Evolutionary conservation across 2,113 vertebrate species (phyloP), one percentile per base, ranked within the genome.

Genomic region (Sander lucioperca): DNA sequence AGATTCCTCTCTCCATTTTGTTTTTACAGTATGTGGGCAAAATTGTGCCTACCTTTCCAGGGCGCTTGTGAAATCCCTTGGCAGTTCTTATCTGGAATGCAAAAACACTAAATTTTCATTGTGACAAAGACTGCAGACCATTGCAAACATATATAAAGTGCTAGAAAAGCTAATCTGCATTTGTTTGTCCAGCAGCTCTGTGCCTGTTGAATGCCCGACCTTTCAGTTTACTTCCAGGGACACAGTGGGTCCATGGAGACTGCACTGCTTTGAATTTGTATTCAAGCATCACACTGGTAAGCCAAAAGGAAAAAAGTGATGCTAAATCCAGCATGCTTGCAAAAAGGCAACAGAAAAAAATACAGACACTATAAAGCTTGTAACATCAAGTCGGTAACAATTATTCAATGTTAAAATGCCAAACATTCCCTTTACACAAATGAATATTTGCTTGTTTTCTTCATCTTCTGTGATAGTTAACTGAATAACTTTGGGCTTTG

Each of bases 31-130:
- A 1, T 53, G 14, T 14, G 25, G 79, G 86, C 58, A 82, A 69
- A 82, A 62, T 27, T 59, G 63, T 59, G 85, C 79, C 76, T 95
- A 97, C 98, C 97, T 99, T 99, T 90, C 97, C 98, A 77, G 97
- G 97, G 68, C 97, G 96, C 64, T 95, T 96, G 86, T 99, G 97
- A 89, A 97, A 95, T 88, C 91, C 92, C 18, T 79, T 94, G 67
- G 70, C 50, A 11, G 63, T 50, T 66, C 74, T 84, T 73, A 77
- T 81, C 95, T 96, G 88, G 33, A 91, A 88, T 72, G 36, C 57
- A 90, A 58, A 91, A 36, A 66, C 33, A 92, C 47, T 90, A 5
- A 53, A 33, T 61, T 88, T 61, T 39, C n/a, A 83, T 30, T 18
- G 43, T 0, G 33, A 53, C 47, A 74, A 72, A 58, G 14, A 66